Base-by-base conservation (phyloP, 92 coral and sea anemone species). In the Epizoanthus rinbou region DNA sequence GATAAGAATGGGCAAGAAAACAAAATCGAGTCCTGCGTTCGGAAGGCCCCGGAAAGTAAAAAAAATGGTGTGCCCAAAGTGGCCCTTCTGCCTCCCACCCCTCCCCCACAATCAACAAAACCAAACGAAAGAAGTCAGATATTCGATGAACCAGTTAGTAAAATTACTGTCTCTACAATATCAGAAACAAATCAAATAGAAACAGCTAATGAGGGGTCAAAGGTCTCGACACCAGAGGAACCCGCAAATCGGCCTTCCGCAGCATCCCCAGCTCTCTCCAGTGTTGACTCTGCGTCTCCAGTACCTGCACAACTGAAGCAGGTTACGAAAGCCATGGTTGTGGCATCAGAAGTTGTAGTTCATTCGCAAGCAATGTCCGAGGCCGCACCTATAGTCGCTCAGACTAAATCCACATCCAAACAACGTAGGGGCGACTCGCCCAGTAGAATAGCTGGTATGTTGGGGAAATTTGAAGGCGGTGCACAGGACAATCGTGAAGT, bases 71-170 rank as follows among this genome's bases (percentile, higher is more conserved):
- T 78, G 16, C 82, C 82, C 4, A 69, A 78, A 23, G 82, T 78
- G 25, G 82, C 71, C 24, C 58, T 78, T 11, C 82, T 69, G 13
- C 82, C 82, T 47, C 82, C 82, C 22, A 78, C 82, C 17, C 82
- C 82, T 76, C 69, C 82, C n/a, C 3, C 22, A 3, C 37, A 57
- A 3, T 57, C 47, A n/a, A 0, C 41, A 57, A 22, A 45, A 3
- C 37, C 80, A 24, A 6, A 78, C 23, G 15, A 15, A 19, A 37
- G 25, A 16, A 0, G 25, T 41, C 41, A 78, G 17, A 6, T 13
- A 35, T 69, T 39, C 1, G 64, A 3, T 4, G 41, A 22, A 60
- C 56, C 14, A 19, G 54, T 16, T 6, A 10, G 62, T 10, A 57
- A 62, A 19, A 39, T 52, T 4, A 21, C 25, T 6, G 57, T 57